Evolutionary conservation across 2,113 vertebrate genomes (phyloP).

Genomic region (Hydropotes inermis): DNA sequence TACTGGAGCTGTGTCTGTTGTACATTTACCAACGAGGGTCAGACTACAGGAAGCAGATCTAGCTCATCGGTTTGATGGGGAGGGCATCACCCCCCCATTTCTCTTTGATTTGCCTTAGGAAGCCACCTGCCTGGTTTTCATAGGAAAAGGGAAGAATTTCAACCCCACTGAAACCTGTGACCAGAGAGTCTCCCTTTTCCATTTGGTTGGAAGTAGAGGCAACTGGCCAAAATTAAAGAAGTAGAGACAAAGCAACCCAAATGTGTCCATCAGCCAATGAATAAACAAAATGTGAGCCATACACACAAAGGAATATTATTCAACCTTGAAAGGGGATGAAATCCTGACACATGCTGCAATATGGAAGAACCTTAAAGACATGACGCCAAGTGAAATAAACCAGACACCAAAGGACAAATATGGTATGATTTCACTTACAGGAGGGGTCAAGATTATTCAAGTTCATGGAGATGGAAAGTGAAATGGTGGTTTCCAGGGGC

Average conservation of each 20-base stretch:
- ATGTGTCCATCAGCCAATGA: background rate
- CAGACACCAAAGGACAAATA: background rate
- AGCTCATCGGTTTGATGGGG: fast-evolving
- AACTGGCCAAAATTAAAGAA: background rate
- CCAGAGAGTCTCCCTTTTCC: background rate
- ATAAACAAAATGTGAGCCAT: background rate
- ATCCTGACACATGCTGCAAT: background rate
- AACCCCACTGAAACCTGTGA: background rate
- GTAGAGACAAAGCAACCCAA: background rate
- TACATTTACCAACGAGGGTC: background rate
- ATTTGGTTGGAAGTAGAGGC: background rate
- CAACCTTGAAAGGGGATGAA: background rate
- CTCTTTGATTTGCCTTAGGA: background rate
- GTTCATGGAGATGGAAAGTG: background rate
- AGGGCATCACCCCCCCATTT: too few relatives aligned
- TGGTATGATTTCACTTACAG: background rate
- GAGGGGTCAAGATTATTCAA: background rate
- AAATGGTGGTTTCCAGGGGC: background rate
- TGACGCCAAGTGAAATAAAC: background rate
- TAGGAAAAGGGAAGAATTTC: background rate
- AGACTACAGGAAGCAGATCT: background rate
- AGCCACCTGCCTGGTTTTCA: background rate
- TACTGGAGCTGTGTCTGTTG: background rate
- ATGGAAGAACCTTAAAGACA: background rate
- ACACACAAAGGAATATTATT: background rate